Evolutionary conservation across 2,113 vertebrate species (phyloP).

Genomic region (Psilopsiagon aurifrons): DNA sequence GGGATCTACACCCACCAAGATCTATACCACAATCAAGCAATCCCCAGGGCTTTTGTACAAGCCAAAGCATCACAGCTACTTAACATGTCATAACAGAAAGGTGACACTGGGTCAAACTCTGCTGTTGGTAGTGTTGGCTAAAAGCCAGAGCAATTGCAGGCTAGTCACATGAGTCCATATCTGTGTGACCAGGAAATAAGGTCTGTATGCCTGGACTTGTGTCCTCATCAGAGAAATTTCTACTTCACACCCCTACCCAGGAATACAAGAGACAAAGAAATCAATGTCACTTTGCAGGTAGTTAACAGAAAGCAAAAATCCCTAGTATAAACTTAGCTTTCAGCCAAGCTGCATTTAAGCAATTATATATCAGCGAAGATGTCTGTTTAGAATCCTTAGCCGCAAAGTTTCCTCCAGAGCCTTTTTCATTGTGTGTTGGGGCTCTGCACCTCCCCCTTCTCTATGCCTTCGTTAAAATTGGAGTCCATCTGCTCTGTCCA

Average conservation of each 20-base stretch:
- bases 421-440: not conserved
- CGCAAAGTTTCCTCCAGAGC: not conserved
- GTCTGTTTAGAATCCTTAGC: not conserved
- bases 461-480: not conserved
- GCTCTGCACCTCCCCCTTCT: not conserved
- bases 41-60: not conserved
- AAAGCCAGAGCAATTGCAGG: not conserved
- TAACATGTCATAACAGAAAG: not conserved
- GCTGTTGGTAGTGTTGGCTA: not conserved
- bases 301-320: not conserved
- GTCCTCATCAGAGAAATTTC: not conserved
- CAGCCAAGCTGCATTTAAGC: not conserved
- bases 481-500: not conserved
- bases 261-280: not conserved
- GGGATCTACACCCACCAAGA: accelerated
- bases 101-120: not conserved
- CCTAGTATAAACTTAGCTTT: not conserved
- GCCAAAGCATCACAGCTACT: accelerated
- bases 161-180: not conserved
- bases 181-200: not conserved
- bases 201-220: not conserved
- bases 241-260: not conserved
- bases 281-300: not conserved
- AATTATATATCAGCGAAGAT: not conserved
- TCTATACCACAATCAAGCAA: not conserved